A percentile compares a stretch with the other conserved stretches of the same genome.
phyloP scores from a whole-genome alignment of 2,797 vertebrate genomes.

The Anolis apletophallus region DNA sequence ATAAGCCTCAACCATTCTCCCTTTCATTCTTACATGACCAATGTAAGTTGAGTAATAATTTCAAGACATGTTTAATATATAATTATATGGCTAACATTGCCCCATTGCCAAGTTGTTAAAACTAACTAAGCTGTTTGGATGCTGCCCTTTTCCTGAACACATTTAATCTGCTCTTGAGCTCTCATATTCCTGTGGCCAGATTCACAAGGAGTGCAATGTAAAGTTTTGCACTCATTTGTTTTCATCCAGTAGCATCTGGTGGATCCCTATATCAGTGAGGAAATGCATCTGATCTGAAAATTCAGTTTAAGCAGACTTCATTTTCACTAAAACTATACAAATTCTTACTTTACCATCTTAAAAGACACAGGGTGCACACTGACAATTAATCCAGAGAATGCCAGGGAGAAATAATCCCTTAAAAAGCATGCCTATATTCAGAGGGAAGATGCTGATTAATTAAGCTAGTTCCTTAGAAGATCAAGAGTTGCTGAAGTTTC shows the following conservation, averaged over 20 bases:
- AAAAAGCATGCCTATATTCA: not conserved
- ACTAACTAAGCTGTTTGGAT: not conserved
- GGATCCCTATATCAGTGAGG: too few species aligned
- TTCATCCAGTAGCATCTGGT: too few species aligned
- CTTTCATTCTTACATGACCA: slow-evolving; percentile 62
- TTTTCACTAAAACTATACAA: not conserved
- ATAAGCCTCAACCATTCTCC: slow-evolving; percentile 49
- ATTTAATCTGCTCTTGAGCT: not conserved
- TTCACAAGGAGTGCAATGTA: not conserved
- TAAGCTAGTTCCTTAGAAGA: too few species aligned
- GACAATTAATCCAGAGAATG: not conserved
- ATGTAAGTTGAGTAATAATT: slow-evolving; percentile 72
- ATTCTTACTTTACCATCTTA: not conserved
- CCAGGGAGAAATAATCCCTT: not conserved
- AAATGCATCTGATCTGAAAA: not conserved
- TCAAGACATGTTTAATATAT: slow-evolving; percentile 48
- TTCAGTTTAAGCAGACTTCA: not conserved
- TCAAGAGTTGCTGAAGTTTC: not conserved
- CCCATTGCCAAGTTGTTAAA: not conserved
- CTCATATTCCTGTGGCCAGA: not conserved
- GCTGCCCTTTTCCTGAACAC: not conserved
- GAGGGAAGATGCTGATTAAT: too few species aligned
- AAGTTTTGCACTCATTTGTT: not conserved
- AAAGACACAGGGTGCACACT: not conserved
- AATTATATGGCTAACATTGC: slow-evolving; percentile 7